Base-by-base conservation (phyloP, 2,113 vertebrate genomes). In the Lichenostomus cassidix region DNA sequence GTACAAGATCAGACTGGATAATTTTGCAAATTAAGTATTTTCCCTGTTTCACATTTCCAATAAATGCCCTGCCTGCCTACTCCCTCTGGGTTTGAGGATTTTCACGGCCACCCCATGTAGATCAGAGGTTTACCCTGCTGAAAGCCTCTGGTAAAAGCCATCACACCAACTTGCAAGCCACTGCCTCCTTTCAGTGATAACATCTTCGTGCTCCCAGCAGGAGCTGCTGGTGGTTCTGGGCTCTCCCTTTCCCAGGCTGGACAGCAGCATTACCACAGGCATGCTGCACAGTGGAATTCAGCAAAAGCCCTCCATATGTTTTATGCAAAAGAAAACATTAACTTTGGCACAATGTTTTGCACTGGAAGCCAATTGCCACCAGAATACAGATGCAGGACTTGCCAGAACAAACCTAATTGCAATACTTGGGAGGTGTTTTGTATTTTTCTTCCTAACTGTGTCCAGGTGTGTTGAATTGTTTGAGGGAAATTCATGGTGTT, bases 371-470 rank as follows among this genome's bases (percentile, higher is more conserved):
- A 96, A 60, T 13, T 91, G 89, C 89, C 92, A 95, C 63, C 63
- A 84, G 81, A 95, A 94, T 65, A 78, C 80, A 95, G 89, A 71
- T 75, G 80, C 47, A 92, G 80, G 53, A 87, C 56, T 70, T 94
- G 92, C 96, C 96, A 97, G 92, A 96, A 94, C 56, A 97, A 97
- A 96, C 87, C 83, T 91, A 91, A 92, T 69, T 95, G 93, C 89
- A 91, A n/a, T 94, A 76, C 78, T 95, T 95, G 5, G n/a, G 81
- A 95, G 74, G 83, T 89, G 81, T 65, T 97, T 95, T 91, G 41
- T 94, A 33, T 95, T 95, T 97, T 95, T 85, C 69, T 95, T 95
- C 41, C 58, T 95, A 94, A 95, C 87, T 95, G 70, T 64, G 65
- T 79, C 92, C 95, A 97, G 93, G 95, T 97, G 94, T 89, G 74